Evolutionary conservation across 2,797 vertebrate genomes (phyloP).

Genomic region (Mustela erminea): DNA sequence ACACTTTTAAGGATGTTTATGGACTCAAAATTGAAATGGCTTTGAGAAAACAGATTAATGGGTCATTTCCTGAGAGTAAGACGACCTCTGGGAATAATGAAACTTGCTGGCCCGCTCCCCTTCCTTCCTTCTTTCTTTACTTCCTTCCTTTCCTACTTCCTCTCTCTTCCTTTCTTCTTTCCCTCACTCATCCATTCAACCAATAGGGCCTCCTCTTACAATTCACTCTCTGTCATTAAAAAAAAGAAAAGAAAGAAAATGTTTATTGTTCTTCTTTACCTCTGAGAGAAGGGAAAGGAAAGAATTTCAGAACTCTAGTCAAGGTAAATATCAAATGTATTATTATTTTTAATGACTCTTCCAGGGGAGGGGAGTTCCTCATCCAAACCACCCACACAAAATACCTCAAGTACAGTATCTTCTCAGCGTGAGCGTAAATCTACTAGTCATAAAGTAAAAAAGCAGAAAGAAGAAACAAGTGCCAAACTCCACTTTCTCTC

Average conservation of each 20-base stretch:
- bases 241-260: constrained; percentile 27
- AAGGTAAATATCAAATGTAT: constrained; percentile 58
- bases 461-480: constrained; percentile 64
- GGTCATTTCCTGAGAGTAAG: neutral
- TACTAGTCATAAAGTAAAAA: constrained; percentile 52
- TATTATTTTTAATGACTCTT: constrained; percentile 68
- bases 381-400: constrained; percentile 65
- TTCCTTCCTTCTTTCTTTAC: neutral
- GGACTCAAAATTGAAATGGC: neutral
- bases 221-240: neutral
- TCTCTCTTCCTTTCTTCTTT: neutral
- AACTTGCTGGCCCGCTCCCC: neutral
- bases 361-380: constrained; percentile 28
- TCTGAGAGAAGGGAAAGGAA: constrained; percentile 46
- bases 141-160: neutral
- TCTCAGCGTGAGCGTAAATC: constrained; percentile 45
- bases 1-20: neutral
- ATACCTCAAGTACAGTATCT: constrained; percentile 36
- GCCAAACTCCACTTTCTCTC: neutral
- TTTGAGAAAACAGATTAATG: constrained; percentile 13
- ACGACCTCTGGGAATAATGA: constrained; percentile 40
- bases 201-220: neutral
- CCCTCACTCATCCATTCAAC: neutral
- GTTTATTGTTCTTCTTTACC: neutral
- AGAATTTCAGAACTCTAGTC: constrained; percentile 47